Base-by-base conservation (phyloP, 2,113 vertebrate genomes). In the Tyto alba region DNA sequence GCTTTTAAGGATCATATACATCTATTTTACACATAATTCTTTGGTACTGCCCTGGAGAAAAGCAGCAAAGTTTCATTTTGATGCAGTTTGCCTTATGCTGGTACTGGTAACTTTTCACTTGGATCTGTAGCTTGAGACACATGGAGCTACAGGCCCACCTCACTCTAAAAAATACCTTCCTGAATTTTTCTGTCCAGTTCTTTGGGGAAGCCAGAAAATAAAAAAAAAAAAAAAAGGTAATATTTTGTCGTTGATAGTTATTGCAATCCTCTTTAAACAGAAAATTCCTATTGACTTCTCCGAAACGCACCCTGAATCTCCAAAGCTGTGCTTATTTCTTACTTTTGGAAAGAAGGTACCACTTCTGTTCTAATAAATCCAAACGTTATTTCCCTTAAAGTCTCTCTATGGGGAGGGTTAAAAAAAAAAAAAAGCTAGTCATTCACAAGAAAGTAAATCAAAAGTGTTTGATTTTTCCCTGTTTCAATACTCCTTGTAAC, bases 291-390 rank as follows among this genome's bases (percentile, higher is more conserved):
- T 13, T 76, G 75, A 91, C 36, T 84, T 95, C 89, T 94, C 88
- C 76, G 89, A 95, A 96, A 95, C 7, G n/a, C 96, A 97, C 97
- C 98, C 97, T 98, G 98, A 97, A 97, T 96, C 96, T 98, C 97
- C 97, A 97, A 98, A 98, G 96, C 97, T 97, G 95, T 97, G 96
- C 97, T 97, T 95, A 79, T 85, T 95, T 85, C 84, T 96, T 82
- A 84, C 29, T 94, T 83, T 60, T 78, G 91, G 93, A 97, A 96
- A 96, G 95, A 97, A 97, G 97, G 98, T 97, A 97, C 96, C 97
- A 96, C 96, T 98, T 96, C 64, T 89, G 93, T 73, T 76, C 68
- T 82, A 89, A 89, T 34, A 96, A 95, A 95, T 75, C 59, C 71
- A 73, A 93, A 97, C 2, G 1, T 88, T 89, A 90, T 90, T 90